Evolutionary conservation across 1,140 invertebrate species (phyloP), one percentile per base, ranked within the genome.

Genomic region (Bemisia tabaci): DNA sequence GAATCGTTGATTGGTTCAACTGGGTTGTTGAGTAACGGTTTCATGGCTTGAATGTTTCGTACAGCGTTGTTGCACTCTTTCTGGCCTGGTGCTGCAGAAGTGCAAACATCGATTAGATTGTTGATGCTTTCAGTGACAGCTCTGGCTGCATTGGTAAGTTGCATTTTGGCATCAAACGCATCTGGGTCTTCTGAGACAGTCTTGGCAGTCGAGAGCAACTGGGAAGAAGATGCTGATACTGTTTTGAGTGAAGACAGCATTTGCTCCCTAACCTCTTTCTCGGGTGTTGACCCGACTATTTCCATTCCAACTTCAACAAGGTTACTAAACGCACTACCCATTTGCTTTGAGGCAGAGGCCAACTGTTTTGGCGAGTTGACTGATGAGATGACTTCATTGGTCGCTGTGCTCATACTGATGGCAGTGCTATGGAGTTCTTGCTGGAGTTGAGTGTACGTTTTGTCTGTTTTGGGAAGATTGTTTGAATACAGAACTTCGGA

Each of bases 61-160:
- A 97, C 88, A 1, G 96, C 95, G 74, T n/a, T 95, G 74, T 96
- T 94, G 77, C 95, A 98, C 74, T 98, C 96, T 75, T 93, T 95
- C 79, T 97, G 93, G 0, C 95, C 91, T 70, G 76, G 94, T 1
- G 86, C 85, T 17, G 85, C 82, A 59, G 85, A 87, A 0, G 67
- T 65, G n/a, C 63, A 65, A 0, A 68, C 39, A 25, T 63, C 64
- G 2, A 68, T 60, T 22, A 68, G 60, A 27, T 65, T 68, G 58
- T 64, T 68, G 11, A 68, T 2, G 59, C 67, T 68, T 23, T 68
- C 67, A 22, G 63, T 61, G 26, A 68, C 67, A 63, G 64, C 64
- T 63, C 67, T 68, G n/a, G n/a, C n/a, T 25, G 94, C 92, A 1
- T 87, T 84, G 12, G 90, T 84, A 0, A 96, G 77, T 67, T 94